These are phyloP conservation scores for Mallotus villosus DNA, from an alignment of 2,797 vertebrate genomes.

Conservation along the genomic window DNA sequence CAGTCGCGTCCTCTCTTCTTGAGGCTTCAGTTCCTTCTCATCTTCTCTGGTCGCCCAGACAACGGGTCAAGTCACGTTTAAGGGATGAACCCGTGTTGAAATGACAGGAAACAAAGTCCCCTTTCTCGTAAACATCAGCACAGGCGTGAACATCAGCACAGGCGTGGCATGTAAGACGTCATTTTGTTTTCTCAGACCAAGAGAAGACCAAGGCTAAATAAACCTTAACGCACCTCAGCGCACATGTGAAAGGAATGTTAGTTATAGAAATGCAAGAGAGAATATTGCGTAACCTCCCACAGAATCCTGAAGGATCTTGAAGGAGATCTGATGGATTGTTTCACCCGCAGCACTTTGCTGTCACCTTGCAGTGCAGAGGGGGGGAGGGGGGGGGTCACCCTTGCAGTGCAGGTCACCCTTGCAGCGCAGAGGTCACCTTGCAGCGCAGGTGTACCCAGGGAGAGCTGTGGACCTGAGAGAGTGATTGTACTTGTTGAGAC, in stretches of 20 bases:
- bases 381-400: background rate
- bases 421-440: conserved; percentile 41
- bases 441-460: conserved; percentile 36
- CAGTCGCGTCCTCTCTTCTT: conserved; percentile 25
- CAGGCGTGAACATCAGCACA: conserved; percentile 38
- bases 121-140: conserved; percentile 65
- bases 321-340: conserved; percentile 29
- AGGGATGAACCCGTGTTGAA: background rate
- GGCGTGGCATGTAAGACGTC: conserved; percentile 44
- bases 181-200: background rate
- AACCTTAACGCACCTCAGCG: conserved; percentile 27
- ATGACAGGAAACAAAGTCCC: conserved; percentile 59
- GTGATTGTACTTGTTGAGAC: background rate
- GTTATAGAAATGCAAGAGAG: background rate
- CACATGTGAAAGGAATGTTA: conserved; percentile 1
- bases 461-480: background rate
- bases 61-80: conserved; percentile 12
- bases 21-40: background rate
- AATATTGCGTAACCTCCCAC: background rate
- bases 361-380: conserved; percentile 38
- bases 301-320: background rate
- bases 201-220: conserved; percentile 31
- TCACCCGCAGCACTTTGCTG: conserved; percentile 18
- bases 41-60: background rate
- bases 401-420: no score